Evolutionary conservation across 2,797 vertebrate species (phyloP), one percentile per base, ranked within the genome.

Genomic region (Anisognathus igniventris): DNA sequence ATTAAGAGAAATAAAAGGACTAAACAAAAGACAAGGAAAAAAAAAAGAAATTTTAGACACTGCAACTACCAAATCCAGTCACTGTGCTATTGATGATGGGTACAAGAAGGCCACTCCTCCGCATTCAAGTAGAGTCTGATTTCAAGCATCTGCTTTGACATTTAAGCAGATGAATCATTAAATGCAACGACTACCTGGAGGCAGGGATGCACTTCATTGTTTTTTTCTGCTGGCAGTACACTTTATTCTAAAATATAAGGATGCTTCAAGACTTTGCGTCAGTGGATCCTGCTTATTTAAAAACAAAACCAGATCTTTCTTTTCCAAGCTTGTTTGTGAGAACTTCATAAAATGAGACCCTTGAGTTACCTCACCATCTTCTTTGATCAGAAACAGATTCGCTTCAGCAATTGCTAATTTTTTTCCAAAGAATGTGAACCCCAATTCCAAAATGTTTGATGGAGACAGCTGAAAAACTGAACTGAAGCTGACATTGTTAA

Each of bases 81-180:
- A 28, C 19, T 71, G 33, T 64, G 64, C 25, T 35, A 45, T 4
- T 79, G 51, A 58, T 50, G 54, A 75, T 54, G 37, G 56, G 51
- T 86, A 42, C 42, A 86, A 85, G 90, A 92, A 84, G 67, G 50
- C 61, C 75, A 57, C 42, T 93, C 64, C 60, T 84, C 68, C 10
- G 4, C 72, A 48, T 86, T 76, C 47, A 75, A 76, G 67, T 40
- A n/a, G 24, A 60, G 75, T 72, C 57, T 8, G 10, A 81, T 88
- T 92, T 86, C 76, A 91, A 74, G 85, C 58, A 90, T 84, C 64
- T 92, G 20, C 45, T 92, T 83, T 96, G 92, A 93, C 92, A 91
- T 95, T 96, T 93, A 81, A 84, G 72, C 86, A 90, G 89, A 90
- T 96, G 96, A 97, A 73, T 96, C 95, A 94, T 86, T 88, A 83